A percentile compares a stretch with the other conserved stretches of the same genome.
Evolutionary conservation across 2,888 invertebrate genomes (phyloP).

Genomic region (Parapristionchus giblindavisi): DNA sequence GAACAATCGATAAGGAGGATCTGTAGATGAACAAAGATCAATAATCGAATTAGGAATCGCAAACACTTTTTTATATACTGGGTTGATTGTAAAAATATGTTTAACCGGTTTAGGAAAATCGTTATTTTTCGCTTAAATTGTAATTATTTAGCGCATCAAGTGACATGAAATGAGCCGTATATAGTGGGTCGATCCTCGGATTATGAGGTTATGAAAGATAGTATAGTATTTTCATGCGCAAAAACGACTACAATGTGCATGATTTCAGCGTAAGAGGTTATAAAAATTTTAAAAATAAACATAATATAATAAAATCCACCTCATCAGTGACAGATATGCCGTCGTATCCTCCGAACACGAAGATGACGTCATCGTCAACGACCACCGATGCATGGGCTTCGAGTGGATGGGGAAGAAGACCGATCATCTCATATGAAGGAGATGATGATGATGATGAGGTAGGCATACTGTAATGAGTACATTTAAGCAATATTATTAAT

Average conservation of each 20-base stretch:
- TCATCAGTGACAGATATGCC: conserved; percentile 24
- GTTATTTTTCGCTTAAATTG: too few relatives aligned
- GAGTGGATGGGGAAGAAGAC: conserved; percentile 41
- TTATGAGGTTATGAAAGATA: too few relatives aligned
- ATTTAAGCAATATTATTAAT: background rate
- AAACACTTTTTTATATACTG: background rate
- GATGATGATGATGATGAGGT: background rate
- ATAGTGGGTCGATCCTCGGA: too few relatives aligned
- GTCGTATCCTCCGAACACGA: conserved; percentile 43
- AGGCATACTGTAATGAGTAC: background rate
- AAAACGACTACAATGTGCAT: too few relatives aligned
- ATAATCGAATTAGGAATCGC: too few relatives aligned
- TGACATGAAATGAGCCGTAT: too few relatives aligned
- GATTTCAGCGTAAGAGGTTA: too few relatives aligned
- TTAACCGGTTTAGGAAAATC: too few relatives aligned
- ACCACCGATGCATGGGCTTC: conserved; percentile 48
- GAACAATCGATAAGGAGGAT: too few relatives aligned
- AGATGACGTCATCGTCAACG: conserved; percentile 37
- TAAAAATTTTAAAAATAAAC: background rate
- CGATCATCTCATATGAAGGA: conserved; percentile 22
- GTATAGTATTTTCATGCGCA: too few relatives aligned
- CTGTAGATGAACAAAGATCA: too few relatives aligned
- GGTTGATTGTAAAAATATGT: background rate
- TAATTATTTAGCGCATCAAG: too few relatives aligned
- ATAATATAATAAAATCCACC: background rate